These are phyloP conservation scores for Trematocara stigmaticum DNA, from an alignment of 2,113 vertebrate species.

Conservation along the genomic window DNA sequence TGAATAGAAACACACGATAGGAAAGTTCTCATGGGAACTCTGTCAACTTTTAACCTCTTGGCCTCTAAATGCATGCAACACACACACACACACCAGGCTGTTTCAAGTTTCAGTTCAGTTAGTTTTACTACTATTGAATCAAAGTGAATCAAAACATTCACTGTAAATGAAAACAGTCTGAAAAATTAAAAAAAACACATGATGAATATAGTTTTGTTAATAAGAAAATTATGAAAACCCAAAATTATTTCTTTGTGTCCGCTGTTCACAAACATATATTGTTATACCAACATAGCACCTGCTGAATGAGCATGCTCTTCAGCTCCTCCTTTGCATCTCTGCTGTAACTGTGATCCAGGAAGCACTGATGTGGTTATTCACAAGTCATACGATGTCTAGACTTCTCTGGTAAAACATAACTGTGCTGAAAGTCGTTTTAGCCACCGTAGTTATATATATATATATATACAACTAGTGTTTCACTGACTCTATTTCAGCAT, in stretches of 20 bases:
- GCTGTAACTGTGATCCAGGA: not conserved
- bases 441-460: not conserved
- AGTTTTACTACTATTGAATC: not conserved
- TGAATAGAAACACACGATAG: constrained; percentile 54
- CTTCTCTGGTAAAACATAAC: not conserved
- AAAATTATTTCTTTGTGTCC: not conserved
- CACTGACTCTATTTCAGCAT: not conserved
- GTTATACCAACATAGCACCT: not conserved
- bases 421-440: not conserved
- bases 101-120: constrained; percentile 1
- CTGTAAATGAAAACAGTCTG: not conserved
- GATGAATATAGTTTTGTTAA: not conserved
- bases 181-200: accelerated
- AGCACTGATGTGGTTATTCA: not conserved
- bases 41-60: constrained; percentile 70
- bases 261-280: not conserved
- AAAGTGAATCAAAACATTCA: not conserved
- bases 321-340: not conserved
- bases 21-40: constrained; percentile 83
- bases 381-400: not conserved
- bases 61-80: not conserved
- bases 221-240: not conserved
- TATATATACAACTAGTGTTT: not conserved
- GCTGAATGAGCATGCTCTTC: not conserved
- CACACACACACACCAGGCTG: not conserved